Base-by-base conservation (phyloP, 2,113 vertebrate species). In the Sinosuthora webbiana region DNA sequence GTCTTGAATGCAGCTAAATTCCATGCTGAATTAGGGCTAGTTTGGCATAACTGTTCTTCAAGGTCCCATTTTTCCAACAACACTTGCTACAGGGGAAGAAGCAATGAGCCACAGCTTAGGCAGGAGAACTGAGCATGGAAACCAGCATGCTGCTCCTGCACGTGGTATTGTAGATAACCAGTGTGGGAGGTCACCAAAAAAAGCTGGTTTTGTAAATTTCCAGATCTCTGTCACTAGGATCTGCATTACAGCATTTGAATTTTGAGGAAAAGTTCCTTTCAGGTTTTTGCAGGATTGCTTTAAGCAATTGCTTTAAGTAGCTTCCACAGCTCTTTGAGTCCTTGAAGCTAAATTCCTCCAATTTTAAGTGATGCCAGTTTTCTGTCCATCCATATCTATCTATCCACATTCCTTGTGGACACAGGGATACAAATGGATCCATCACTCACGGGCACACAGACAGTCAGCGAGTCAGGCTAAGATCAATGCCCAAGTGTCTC, bases 371-470 rank as follows among this genome's bases (percentile, higher is more conserved):
- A 77, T 67, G 53, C 7, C 55, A 22, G 11, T 30, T 92, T 78
- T 91, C 44, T 39, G 44, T 7, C 28, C 37, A 16, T 30, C 37
- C 37, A 41, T 9, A 71, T 33, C 47, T 52, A 71, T 33, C 47
- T 47, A 92, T 5, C 18, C 23, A 53, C 47, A 13, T 70, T 74
- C 37, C 56, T 25, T 41, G 57, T 14, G 45, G 50, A 62, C 74
- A 27, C 3, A 33, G 67, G 63, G 76, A 62, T 35, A 92, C 78
- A 70, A 90, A 37, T 0, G 0, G 53, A 60, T 33, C 59, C 31
- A 45, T 17, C 42, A 52, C 2, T 33, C 9, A 0, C 1, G n/a
- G 44, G 33, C 52, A 70, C 28, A 33, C 6, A 0, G 3, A 22
- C 3, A 45, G n/a, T 37, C 76, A 33, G 18, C 8, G 28, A 24